These are phyloP conservation scores for Polydrusus cervinus DNA, from an alignment of 2,888 invertebrate genomes.

Conservation along the genomic window DNA sequence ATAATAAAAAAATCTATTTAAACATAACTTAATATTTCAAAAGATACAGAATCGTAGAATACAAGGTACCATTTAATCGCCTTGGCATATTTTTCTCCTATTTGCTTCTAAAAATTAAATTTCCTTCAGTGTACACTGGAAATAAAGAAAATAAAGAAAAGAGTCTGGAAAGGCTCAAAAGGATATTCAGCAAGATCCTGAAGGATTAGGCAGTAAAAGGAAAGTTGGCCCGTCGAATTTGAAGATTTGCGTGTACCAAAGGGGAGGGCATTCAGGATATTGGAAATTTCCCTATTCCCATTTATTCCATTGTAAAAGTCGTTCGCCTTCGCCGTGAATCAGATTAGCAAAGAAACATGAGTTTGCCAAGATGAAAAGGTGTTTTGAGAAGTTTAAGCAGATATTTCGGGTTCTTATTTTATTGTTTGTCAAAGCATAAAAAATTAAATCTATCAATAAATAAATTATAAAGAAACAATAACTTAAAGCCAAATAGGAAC, in stretches of 20 bases:
- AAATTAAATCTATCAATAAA: neutral
- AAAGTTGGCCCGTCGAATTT: constrained; percentile 39
- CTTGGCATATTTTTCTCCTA: too few species aligned
- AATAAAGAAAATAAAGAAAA: constrained; percentile 39
- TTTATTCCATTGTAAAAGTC: constrained; percentile 51
- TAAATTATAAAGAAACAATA: too few species aligned
- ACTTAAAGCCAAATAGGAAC: too few species aligned
- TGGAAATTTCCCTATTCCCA: constrained; percentile 54
- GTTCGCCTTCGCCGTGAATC: constrained; percentile 30
- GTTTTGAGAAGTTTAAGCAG: neutral
- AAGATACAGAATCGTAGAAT: too few species aligned
- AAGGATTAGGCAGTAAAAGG: constrained; percentile 51
- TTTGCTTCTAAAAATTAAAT: neutral
- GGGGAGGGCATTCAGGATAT: constrained; percentile 53
- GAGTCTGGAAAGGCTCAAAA: constrained; percentile 35
- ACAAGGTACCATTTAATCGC: too few species aligned
- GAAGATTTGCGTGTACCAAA: constrained; percentile 44
- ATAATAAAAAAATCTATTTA: too few species aligned
- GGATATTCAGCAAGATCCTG: constrained; percentile 52
- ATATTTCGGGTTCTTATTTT: neutral
- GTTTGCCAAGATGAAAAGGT: constrained; percentile 15
- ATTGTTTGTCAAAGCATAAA: neutral
- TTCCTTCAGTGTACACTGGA: constrained; percentile 38
- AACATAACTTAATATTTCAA: too few species aligned
- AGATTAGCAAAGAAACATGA: constrained; percentile 40